Base-by-base conservation (phyloP, 2,797 vertebrate genomes). In the Periophthalmus magnuspinnatus region DNA sequence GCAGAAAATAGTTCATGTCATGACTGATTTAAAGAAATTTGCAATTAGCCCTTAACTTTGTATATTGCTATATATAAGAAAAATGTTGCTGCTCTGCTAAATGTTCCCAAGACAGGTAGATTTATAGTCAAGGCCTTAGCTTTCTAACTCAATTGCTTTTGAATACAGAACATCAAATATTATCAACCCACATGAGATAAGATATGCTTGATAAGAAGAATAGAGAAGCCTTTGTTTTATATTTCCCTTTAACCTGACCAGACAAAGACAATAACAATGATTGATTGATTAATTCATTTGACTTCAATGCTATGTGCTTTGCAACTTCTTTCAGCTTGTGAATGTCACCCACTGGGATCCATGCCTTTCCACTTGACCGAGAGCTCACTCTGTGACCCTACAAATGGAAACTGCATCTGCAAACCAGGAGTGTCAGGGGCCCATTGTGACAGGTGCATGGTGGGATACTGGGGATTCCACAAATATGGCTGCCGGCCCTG, bases 401-500 rank as follows among this genome's bases (percentile, higher is more conserved):
- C 91, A 83, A 96, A 93, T 0, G 96, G 97, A 0, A 94, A 97
- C 88, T 99, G 97, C 54, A 92, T 96, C 85, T 99, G 97, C 84
- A 98, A 98, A 82, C 95, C 95, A 0, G 97, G 97, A 0, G 95
- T 99, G 47, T 94, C 95, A 0, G 96, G 95, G 19, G 91, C 92
- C 41, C 91, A 78, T 66, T 98, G 97, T 0, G 95, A 98, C 91
- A 93, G 80, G 79, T 99, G 97, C 81, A 95, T 97, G 89, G 94
- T 96, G 19, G 96, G 97, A 75, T 99, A 98, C 89, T 99, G 97
- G 97, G 97, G 96, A 69, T 96, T 99, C 2, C 88, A 95, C 3
- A 85, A 94, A n/a, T 95, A 97, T 0, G 97, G 97, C 88, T 99
- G 97, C 88, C 93, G 89, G 5, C 96, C 96, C 1, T 99, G 97